Percentiles rank a stretch among this genome's conserved stretches.
phyloP scores from a whole-genome alignment of 2,797 vertebrate genomes.

The Pseudomugil gertrudae region DNA sequence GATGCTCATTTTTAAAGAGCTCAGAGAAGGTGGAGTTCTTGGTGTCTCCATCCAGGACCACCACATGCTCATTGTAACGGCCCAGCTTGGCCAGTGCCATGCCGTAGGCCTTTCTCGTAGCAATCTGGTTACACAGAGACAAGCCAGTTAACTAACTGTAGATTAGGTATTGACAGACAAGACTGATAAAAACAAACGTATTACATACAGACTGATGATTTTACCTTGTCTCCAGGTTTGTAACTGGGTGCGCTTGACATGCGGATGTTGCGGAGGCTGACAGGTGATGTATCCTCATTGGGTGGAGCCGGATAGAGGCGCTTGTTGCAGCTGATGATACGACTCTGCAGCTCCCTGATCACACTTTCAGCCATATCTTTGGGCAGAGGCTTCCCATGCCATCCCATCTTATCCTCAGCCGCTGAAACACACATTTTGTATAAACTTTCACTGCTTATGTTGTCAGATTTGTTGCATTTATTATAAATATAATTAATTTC shows the following conservation, averaged over 20 bases:
- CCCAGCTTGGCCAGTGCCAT: constrained; percentile 91
- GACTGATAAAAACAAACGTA: neutral
- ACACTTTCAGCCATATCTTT: constrained; percentile 91
- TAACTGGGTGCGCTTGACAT: constrained; percentile 91
- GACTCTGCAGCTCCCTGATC: constrained; percentile 88
- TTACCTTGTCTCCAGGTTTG: constrained; percentile 93
- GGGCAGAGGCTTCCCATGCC: constrained; percentile 93
- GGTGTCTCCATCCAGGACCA: constrained; percentile 93
- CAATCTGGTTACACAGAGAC: constrained; percentile 77
- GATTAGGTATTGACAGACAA: neutral
- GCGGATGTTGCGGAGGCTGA: constrained; percentile 88
- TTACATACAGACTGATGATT: neutral
- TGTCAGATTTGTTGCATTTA: neutral
- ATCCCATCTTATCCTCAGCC: constrained; percentile 93
- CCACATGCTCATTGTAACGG: constrained; percentile 86
- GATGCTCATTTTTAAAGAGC: constrained; percentile 93
- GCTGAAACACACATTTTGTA: constrained; percentile 68
- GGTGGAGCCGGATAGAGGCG: constrained; percentile 87
- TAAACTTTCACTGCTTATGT: neutral
- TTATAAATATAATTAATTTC: neutral
- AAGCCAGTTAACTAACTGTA: neutral
- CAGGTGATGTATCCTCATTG: constrained; percentile 83
- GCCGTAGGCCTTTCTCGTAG: constrained; percentile 94
- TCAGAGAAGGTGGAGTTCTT: constrained; percentile 96
- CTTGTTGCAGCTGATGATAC: constrained; percentile 89